Base-by-base conservation (phyloP, 2,888 invertebrate species). In the Mesorhabditis sp. region DNA sequence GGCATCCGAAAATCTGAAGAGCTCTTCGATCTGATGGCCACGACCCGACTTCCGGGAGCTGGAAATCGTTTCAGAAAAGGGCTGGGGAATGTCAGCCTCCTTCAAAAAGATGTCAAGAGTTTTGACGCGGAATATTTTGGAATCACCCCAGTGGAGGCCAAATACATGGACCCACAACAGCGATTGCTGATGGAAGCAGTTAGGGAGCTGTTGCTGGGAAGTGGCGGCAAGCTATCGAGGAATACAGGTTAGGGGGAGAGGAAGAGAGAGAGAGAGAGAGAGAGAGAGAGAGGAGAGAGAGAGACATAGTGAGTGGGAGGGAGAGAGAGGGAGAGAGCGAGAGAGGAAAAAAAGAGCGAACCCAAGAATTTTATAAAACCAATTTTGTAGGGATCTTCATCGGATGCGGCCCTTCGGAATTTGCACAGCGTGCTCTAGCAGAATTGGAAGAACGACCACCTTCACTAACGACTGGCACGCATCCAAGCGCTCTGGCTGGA, bases 161-260 rank as follows among this genome's bases (percentile, higher is more conserved):
- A 66, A 3, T 91, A 92, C 69, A 93, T 95, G 92, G 94, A 95
- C 87, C 94, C 95, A 6, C 93, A 94, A 87, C 89, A 96, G 78
- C 90, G 95, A 76, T 90, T 95, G 87, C 88, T 97, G 77, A 69
- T 78, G 50, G 70, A 62, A 28, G 69, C 72, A 67, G 72, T 77
- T 65, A 13, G n/a, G 7, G 58, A 50, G n/a, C 10, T 50, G 58
- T 13, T 50, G 7, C 58, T 13, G n/a, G n/a, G 10, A n/a, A 50
- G 58, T 50, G 58, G 10, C n/a, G 88, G 69, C 91, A 92, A 79
- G 86, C 93, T 71, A 90, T 92, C 83, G 94, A 94, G 91, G 5
- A 92, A 90, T 83, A 95, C 95, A 67, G 97, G 58, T 50, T 13
- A 13, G 58, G 1, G 28, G 2, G 28, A 28, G 28, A 28, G 28